phyloP scores from a whole-genome alignment of 1,140 invertebrate genomes.

The Halesus radiatus region DNA sequence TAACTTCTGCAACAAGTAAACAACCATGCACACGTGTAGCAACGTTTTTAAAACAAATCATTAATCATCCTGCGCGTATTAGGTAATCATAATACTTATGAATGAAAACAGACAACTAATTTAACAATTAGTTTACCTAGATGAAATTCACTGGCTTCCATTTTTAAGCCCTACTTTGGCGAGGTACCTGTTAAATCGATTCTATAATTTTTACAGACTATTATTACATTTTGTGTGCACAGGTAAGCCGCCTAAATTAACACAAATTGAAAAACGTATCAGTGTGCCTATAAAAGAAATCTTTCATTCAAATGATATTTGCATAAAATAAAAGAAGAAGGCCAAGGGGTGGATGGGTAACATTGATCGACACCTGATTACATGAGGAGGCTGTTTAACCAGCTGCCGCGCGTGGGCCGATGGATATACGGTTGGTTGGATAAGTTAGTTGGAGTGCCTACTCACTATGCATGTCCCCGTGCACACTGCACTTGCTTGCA shows the following conservation, averaged over 20 bases:
- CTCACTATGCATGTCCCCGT: too few species aligned
- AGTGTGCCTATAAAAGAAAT: slow-evolving; percentile 30
- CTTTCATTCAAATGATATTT: slow-evolving; percentile 36
- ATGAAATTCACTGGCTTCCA: not conserved
- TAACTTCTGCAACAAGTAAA: too few species aligned
- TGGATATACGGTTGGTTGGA: not conserved
- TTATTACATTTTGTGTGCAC: not conserved
- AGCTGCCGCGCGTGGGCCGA: not conserved
- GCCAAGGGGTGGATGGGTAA: slow-evolving; percentile 17
- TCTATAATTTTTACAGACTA: not conserved
- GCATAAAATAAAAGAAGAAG: slow-evolving; percentile 16
- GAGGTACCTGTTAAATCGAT: not conserved
- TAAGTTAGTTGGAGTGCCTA: not conserved
- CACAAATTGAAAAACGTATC: slow-evolving; percentile 22
- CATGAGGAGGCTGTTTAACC: slow-evolving; percentile 5
- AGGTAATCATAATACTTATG: too few species aligned
- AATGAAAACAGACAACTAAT: too few species aligned
- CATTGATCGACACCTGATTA: slow-evolving; percentile 25
- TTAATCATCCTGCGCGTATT: too few species aligned
- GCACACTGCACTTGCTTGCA: too few species aligned
- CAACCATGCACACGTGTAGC: too few species aligned
- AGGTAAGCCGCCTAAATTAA: not conserved
- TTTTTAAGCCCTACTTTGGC: not conserved
- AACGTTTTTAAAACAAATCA: too few species aligned
- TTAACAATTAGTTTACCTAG: not conserved